A percentile compares a stretch with the other conserved stretches of the same genome.
phyloP scores from a whole-genome alignment of 2,113 vertebrate genomes.

The Thryonomys swinderianus region DNA sequence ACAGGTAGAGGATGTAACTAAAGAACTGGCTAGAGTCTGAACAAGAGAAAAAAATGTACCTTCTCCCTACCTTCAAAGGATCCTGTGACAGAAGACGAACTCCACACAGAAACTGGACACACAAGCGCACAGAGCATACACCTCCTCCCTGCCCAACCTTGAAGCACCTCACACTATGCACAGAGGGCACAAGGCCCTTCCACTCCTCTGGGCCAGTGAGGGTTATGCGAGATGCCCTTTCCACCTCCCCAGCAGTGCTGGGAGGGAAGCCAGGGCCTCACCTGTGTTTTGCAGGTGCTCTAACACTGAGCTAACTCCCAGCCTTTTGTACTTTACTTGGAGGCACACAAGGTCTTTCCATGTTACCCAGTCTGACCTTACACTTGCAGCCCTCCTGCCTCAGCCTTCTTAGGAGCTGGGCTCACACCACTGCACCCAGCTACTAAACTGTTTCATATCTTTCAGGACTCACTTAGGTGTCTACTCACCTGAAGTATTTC shows the following conservation, averaged over 20 bases:
- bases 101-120: not conserved
- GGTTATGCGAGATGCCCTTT: not conserved
- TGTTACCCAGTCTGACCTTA: not conserved
- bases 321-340: not conserved
- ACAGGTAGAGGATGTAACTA: not conserved
- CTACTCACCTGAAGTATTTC: not conserved
- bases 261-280: not conserved
- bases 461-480: not conserved
- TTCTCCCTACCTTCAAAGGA: not conserved
- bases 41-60: not conserved
- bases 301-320: not conserved
- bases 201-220: not conserved
- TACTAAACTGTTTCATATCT: not conserved
- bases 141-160: not conserved
- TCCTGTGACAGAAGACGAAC: not conserved
- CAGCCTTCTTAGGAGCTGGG: not conserved
- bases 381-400: not conserved
- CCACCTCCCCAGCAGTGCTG: not conserved
- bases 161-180: not conserved
- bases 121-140: not conserved
- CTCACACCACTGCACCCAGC: not conserved
- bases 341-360: not conserved
- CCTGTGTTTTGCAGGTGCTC: not conserved
- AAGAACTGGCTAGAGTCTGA: not conserved
- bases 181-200: fast-evolving